phyloP scores from a whole-genome alignment of 2,113 vertebrate genomes.

The Daubentonia madagascariensis region DNA sequence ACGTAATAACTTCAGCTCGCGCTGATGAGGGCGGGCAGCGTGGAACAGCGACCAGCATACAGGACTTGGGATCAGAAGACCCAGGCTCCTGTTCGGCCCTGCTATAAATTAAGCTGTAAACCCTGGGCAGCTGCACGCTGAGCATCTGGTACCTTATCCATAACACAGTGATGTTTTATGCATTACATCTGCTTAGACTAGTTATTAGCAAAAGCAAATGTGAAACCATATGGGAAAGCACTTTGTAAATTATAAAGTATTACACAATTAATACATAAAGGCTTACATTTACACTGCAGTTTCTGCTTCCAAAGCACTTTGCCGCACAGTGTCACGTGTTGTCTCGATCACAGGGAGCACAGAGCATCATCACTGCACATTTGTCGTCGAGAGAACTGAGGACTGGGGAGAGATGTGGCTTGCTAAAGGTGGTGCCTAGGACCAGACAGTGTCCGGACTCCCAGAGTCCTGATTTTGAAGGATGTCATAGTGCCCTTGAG shows the following conservation, averaged over 20 bases:
- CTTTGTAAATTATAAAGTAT: not conserved
- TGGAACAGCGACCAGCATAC: accelerated
- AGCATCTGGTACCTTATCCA: not conserved
- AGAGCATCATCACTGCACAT: no score
- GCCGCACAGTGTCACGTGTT: not conserved
- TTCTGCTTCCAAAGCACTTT: no score
- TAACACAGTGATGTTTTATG: not conserved
- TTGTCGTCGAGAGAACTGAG: not conserved
- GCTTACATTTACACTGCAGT: no score
- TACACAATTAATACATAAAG: accelerated
- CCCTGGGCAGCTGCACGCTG: accelerated
- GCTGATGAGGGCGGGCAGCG: accelerated
- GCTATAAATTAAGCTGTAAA: not conserved
- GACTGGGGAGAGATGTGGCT: not conserved
- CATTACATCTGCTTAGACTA: not conserved
- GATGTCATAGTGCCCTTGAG: not conserved
- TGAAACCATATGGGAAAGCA: not conserved
- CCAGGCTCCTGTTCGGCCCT: accelerated
- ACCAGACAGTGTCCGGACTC: accelerated
- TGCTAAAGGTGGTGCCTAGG: accelerated
- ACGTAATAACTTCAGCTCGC: not conserved
- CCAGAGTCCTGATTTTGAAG: not conserved
- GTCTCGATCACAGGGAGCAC: not conserved
- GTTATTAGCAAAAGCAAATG: not conserved
- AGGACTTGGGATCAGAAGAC: not conserved